Conservation (phyloP, 2,113 vertebrate genomes). For the Amphiprion percula region DNA sequence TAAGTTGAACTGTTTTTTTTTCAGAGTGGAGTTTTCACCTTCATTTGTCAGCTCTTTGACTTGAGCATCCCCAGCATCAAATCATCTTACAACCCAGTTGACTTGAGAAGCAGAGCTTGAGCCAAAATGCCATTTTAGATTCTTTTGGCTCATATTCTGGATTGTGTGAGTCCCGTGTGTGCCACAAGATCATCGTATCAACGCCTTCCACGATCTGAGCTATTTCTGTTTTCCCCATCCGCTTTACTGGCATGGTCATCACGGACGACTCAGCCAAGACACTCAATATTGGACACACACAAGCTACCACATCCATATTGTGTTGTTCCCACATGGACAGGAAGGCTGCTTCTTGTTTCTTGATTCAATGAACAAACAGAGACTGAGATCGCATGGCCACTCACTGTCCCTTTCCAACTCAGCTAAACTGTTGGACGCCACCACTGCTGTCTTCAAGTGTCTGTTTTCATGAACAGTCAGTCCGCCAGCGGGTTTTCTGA, state of each 20-base stretch:
- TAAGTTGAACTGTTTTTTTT: background rate
- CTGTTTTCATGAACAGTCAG: background rate
- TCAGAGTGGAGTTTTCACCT: background rate
- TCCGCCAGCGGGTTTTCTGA: background rate
- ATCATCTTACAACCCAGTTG: background rate
- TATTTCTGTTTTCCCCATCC: constrained; percentile 52
- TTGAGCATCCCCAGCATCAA: background rate
- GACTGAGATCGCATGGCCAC: constrained; percentile 12
- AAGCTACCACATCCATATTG: constrained; percentile 24
- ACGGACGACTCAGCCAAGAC: constrained; percentile 35
- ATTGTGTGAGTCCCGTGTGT: constrained; percentile 11
- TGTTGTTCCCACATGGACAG: constrained; percentile 29
- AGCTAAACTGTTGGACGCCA: constrained; percentile 15
- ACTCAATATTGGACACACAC: constrained; percentile 32
- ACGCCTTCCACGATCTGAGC: constrained; percentile 49
- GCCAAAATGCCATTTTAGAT: background rate
- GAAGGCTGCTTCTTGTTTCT: constrained; percentile 34
- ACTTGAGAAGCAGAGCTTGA: background rate
- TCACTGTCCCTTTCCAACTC: constrained; percentile 11
- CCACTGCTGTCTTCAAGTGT: constrained; percentile 6
- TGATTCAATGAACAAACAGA: constrained; percentile 43
- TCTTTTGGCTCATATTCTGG: background rate
- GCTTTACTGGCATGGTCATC: constrained; percentile 44
- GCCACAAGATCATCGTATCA: constrained; percentile 44
- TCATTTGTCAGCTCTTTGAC: background rate